These are phyloP conservation scores for Dendrocopos noguchii DNA, from an alignment of 2,113 vertebrate genomes.

Conservation along the genomic window DNA sequence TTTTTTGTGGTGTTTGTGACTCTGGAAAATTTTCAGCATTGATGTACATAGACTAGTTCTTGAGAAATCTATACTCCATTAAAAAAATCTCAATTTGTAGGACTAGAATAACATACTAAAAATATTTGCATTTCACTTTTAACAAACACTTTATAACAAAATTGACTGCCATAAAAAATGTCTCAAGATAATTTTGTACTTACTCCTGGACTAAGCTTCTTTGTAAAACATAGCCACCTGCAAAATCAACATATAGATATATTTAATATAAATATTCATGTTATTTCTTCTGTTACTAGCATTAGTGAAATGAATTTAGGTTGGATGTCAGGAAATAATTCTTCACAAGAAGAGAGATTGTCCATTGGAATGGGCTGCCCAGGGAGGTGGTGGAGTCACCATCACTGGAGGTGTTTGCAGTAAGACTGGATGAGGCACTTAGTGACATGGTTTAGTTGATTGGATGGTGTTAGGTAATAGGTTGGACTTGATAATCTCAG, in stretches of 20 bases:
- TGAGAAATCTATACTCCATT: neutral
- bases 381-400: too few relatives aligned
- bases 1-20: neutral
- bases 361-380: too few relatives aligned
- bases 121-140: neutral
- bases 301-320: neutral
- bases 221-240: conserved; percentile 90
- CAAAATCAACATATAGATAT: conserved; percentile 56
- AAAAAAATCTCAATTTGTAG: neutral
- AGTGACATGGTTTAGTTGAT: too few relatives aligned
- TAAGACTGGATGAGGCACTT: too few relatives aligned
- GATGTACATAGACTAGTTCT: neutral
- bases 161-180: neutral
- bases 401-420: too few relatives aligned
- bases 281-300: neutral
- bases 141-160: neutral
- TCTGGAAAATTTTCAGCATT: neutral
- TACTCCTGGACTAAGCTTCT: conserved; percentile 82
- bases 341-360: too few relatives aligned
- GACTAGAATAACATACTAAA: neutral
- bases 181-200: conserved; percentile 68
- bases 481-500: too few relatives aligned
- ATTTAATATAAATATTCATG: neutral
- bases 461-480: too few relatives aligned
- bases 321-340: too few relatives aligned